Evolutionary conservation across 2,113 vertebrate genomes (phyloP).

Genomic region (Centrocercus urophasianus): DNA sequence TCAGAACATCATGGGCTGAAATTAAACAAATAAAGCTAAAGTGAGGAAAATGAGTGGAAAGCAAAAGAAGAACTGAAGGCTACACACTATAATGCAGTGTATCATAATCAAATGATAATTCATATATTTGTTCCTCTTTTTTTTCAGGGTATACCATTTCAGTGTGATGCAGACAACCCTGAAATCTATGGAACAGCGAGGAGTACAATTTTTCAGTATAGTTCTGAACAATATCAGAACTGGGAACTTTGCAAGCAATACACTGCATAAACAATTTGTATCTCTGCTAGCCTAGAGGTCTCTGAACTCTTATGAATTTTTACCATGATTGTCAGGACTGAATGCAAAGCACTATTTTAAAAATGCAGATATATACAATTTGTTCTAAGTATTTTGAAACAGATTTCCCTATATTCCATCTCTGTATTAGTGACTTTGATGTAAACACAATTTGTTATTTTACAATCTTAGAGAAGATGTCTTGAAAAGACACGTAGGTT

Average conservation of each 20-base stretch:
- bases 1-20: not conserved
- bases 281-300: not conserved
- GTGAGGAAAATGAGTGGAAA: not conserved
- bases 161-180: not conserved
- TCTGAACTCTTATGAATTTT: not conserved
- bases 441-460: not conserved
- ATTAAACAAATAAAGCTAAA: slow-evolving; percentile 46
- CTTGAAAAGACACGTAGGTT: not conserved
- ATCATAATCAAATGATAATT: slow-evolving; percentile 36
- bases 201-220: not conserved
- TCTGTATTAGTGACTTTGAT: not conserved
- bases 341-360: not conserved
- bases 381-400: not conserved
- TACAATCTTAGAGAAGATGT: not conserved
- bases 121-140: not conserved
- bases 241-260: not conserved
- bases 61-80: slow-evolving; percentile 17
- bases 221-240: not conserved
- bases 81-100: not conserved
- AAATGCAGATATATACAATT: not conserved
- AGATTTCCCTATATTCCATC: not conserved
- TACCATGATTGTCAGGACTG: not conserved
- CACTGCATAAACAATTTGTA: not conserved
- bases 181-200: not conserved
- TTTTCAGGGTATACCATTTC: not conserved